Evolutionary conservation across 2,888 invertebrate genomes (phyloP).

Genomic region (Dromius quadrimaculatus): DNA sequence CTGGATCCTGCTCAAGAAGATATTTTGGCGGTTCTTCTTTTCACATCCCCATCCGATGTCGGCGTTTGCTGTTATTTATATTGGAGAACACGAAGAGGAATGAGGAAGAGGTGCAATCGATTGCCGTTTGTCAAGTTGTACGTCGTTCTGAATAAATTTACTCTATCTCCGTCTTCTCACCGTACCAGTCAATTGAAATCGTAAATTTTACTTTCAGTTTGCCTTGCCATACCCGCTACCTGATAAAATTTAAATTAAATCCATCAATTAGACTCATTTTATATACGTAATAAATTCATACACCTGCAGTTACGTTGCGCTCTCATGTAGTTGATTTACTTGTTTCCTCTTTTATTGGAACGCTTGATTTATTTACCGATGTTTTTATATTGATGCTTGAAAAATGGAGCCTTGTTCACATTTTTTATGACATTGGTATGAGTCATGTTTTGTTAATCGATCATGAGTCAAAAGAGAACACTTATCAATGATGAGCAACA

Average conservation of each 20-base stretch:
- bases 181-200: constrained; percentile 41
- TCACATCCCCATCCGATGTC: too few relatives aligned
- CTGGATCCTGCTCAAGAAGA: too few relatives aligned
- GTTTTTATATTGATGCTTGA: too few relatives aligned
- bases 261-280: constrained; percentile 48
- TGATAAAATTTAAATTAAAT: constrained; percentile 52
- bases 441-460: too few relatives aligned
- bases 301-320: constrained; percentile 13
- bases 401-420: too few relatives aligned
- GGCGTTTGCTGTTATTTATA: constrained; percentile 51
- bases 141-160: constrained; percentile 47
- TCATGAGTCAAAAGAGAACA: too few relatives aligned
- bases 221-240: constrained; percentile 25
- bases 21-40: too few relatives aligned
- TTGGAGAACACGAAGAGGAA: too few relatives aligned
- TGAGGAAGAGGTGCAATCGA: constrained; percentile 45
- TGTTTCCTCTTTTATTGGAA: constrained; percentile 9
- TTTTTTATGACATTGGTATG: too few relatives aligned
- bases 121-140: constrained; percentile 49
- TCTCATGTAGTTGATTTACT: constrained; percentile 1
- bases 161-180: constrained; percentile 41
- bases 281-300: constrained; percentile 20
- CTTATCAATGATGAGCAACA: too few relatives aligned
- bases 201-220: constrained; percentile 48
- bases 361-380: constrained; percentile 1